These are phyloP conservation scores for Argyrosomus japonicus DNA, from an alignment of 2,113 vertebrate genomes.

Conservation along the genomic window DNA sequence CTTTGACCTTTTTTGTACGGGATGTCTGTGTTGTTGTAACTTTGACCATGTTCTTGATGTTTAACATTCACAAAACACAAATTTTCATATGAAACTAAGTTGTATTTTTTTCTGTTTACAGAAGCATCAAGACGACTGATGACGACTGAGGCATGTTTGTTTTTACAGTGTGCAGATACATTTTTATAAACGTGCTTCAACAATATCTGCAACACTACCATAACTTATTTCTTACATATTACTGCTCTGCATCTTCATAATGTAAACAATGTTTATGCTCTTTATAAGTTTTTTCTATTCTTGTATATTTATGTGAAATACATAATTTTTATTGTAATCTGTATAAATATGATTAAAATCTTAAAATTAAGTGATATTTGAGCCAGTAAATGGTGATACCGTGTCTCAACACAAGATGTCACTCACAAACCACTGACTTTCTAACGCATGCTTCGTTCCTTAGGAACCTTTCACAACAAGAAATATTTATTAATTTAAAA, in stretches of 20 bases:
- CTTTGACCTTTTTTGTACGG: no score
- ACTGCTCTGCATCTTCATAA: not conserved
- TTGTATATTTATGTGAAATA: not conserved
- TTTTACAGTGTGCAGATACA: not conserved
- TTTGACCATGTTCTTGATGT: not conserved
- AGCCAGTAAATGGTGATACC: not conserved
- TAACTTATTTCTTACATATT: constrained; percentile 20
- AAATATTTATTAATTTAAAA: constrained; percentile 44
- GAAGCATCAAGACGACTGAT: constrained; percentile 64
- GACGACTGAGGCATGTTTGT: not conserved
- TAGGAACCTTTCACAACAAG: constrained; percentile 8
- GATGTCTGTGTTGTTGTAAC: no score
- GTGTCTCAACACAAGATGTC: constrained; percentile 24
- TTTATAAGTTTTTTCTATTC: not conserved
- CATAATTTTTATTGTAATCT: not conserved
- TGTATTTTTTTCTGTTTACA: constrained; percentile 52
- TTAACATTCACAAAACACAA: not conserved
- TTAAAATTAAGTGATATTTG: not conserved
- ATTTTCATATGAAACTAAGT: not conserved
- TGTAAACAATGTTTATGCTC: not conserved
- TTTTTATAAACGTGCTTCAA: not conserved
- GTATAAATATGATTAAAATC: not conserved
- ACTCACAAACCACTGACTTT: constrained; percentile 19
- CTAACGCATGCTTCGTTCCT: not conserved
- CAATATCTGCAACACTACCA: not conserved